Conservation (phyloP, 2,797 vertebrate genomes). For the Scarus forsteni region DNA sequence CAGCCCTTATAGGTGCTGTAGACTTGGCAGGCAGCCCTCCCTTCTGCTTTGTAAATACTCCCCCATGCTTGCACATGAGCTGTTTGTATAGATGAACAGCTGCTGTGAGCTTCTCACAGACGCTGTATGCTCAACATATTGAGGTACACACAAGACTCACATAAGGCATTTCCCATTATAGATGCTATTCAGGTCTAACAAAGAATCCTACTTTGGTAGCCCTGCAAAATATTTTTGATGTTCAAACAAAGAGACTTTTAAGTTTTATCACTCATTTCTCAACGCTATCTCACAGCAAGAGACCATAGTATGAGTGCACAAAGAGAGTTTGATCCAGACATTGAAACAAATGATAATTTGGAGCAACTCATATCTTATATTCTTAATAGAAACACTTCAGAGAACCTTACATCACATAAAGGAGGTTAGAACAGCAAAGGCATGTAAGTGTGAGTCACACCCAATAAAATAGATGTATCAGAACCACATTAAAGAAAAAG, state of each 20-base stretch:
- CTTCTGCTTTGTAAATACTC: constrained; percentile 15
- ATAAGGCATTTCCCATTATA: constrained; percentile 11
- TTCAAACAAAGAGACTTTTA: background rate
- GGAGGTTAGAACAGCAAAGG: too few relatives aligned
- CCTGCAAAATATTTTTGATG: too few relatives aligned
- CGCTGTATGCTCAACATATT: constrained; percentile 26
- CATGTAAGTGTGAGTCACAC: too few relatives aligned
- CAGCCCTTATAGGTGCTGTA: constrained; percentile 7
- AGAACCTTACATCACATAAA: too few relatives aligned
- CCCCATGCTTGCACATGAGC: constrained; percentile 2
- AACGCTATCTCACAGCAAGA: background rate
- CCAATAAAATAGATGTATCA: too few relatives aligned
- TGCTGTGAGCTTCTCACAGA: constrained; percentile 45
- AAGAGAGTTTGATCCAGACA: too few relatives aligned
- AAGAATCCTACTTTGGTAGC: too few relatives aligned
- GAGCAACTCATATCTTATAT: too few relatives aligned
- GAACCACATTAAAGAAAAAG: too few relatives aligned
- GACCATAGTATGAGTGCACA: too few relatives aligned
- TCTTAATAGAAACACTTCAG: too few relatives aligned
- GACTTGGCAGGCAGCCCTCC: constrained; percentile 25
- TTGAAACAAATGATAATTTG: too few relatives aligned
- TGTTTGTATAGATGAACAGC: constrained; percentile 54
- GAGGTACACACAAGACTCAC: constrained; percentile 33
- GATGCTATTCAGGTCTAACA: background rate
- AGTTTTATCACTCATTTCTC: background rate